phyloP scores from a whole-genome alignment of 2,888 invertebrate species.

The Diadegma fenestrale region DNA sequence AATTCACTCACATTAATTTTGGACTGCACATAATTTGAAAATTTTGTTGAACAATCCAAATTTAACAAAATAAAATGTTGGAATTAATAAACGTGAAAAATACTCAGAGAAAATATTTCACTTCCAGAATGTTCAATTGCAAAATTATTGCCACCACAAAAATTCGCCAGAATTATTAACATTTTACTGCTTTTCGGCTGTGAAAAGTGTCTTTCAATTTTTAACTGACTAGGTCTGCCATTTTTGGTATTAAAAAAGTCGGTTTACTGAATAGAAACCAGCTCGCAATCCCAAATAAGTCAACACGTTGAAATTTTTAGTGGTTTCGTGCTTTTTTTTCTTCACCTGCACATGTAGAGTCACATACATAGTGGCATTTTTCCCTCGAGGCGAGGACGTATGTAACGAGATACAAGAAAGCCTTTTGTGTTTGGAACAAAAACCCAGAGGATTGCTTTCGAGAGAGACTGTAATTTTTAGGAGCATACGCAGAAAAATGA shows the following conservation, averaged over 20 bases:
- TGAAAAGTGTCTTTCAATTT: background rate
- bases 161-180: background rate
- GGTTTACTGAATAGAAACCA: background rate
- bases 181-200: background rate
- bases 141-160: background rate
- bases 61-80: background rate
- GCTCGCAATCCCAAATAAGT: slow-evolving; percentile 24
- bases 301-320: slow-evolving; percentile 25
- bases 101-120: background rate
- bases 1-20: background rate
- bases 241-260: background rate
- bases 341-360: background rate
- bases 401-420: slow-evolving; percentile 8
- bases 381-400: background rate
- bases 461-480: no score
- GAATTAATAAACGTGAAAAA: background rate
- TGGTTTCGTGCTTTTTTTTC: background rate
- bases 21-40: background rate
- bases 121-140: background rate
- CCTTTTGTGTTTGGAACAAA: slow-evolving; percentile 32
- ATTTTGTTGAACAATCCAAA: background rate
- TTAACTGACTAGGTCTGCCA: background rate
- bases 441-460: background rate
- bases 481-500: no score
- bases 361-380: background rate